These are phyloP conservation scores for Melikaiella ostensackeni DNA, from an alignment of 2,888 invertebrate species.

Conservation along the genomic window DNA sequence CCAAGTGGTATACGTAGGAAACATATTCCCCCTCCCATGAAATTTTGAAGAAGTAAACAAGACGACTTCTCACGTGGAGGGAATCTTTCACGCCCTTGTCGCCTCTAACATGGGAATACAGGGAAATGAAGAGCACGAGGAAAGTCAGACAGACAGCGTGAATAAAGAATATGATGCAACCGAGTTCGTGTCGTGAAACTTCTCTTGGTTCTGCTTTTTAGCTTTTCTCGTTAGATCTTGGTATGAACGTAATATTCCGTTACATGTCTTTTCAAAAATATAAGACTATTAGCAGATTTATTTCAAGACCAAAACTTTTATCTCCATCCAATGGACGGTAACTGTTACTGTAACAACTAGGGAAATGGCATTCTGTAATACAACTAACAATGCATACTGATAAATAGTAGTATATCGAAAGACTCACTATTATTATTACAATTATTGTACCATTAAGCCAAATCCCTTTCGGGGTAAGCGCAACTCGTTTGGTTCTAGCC, in stretches of 20 bases:
- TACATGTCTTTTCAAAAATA: neutral
- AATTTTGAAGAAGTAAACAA: slow-evolving; percentile 48
- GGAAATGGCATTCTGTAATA: too few relatives aligned
- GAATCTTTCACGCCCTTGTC: slow-evolving; percentile 55
- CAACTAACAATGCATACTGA: too few relatives aligned
- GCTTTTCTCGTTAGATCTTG: neutral
- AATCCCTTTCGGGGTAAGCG: too few relatives aligned
- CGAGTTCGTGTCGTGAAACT: slow-evolving; percentile 20
- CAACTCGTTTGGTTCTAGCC: too few relatives aligned
- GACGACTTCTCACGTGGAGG: slow-evolving; percentile 48
- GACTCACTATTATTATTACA: too few relatives aligned
- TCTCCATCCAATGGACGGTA: too few relatives aligned
- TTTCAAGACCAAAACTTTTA: neutral
- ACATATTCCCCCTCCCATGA: slow-evolving; percentile 40
- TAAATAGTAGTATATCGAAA: too few relatives aligned
- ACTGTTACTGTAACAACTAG: too few relatives aligned
- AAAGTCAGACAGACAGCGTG: slow-evolving; percentile 48
- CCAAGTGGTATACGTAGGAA: slow-evolving; percentile 21
- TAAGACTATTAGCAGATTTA: neutral
- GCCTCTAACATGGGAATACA: slow-evolving; percentile 49
- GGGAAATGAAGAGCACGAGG: slow-evolving; percentile 51
- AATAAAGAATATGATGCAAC: slow-evolving; percentile 50
- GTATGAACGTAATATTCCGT: neutral
- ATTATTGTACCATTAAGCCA: too few relatives aligned
- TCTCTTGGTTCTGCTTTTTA: neutral